Percentiles rank a stretch among this genome's conserved stretches.
Conservation (phyloP, 2,888 invertebrate genomes). For the Baccha elongata region DNA sequence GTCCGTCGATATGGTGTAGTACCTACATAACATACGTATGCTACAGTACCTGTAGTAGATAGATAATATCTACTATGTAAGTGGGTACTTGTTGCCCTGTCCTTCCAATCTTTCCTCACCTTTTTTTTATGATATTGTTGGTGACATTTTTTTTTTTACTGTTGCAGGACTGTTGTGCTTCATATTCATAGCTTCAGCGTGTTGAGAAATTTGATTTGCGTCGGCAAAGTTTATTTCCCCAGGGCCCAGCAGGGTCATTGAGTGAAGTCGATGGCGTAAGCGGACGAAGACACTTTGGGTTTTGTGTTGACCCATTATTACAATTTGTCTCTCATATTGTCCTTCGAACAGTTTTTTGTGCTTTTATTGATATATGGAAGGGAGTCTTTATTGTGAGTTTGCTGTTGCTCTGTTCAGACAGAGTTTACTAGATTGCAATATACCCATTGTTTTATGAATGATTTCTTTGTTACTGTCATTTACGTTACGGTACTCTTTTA, state of each 20-base stretch:
- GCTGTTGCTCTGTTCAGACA: no score
- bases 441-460: background rate
- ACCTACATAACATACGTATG: no score
- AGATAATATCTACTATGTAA: no score
- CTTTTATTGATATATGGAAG: background rate
- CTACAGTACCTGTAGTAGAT: background rate
- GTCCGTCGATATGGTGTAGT: conserved; percentile 39
- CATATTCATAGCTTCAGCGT: conserved; percentile 3
- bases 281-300: conserved; percentile 44
- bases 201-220: conserved; percentile 51
- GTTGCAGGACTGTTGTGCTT: background rate
- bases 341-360: background rate
- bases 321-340: conserved; percentile 9
- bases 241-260: conserved; percentile 21
- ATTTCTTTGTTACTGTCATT: no score
- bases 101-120: conserved; percentile 33
- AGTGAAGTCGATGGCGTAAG: background rate
- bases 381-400: no score
- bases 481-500: background rate
- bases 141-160: conserved; percentile 9
- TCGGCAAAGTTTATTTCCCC: conserved; percentile 49
- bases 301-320: conserved; percentile 39
- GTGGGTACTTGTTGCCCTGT: conserved; percentile 59
- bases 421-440: no score
- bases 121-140: conserved; percentile 36